phyloP scores from a whole-genome alignment of 2,113 vertebrate species.

The Emydocephalus ijimae region DNA sequence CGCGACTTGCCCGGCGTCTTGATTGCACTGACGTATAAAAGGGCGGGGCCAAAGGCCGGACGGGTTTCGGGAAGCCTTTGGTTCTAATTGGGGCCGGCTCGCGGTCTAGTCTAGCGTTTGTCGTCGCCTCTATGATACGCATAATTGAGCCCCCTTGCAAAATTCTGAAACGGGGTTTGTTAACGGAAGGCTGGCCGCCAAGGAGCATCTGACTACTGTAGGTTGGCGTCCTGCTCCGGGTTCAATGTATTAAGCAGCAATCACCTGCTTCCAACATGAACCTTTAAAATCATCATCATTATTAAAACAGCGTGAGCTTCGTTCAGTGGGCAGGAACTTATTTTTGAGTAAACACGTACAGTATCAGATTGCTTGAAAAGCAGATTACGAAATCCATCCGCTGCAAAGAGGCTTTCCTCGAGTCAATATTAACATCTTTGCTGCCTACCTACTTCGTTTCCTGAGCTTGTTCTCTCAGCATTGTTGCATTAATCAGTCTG shows the following conservation, averaged over 20 bases:
- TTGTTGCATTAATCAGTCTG: not conserved
- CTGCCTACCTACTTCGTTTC: not conserved
- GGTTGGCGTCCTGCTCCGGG: not conserved
- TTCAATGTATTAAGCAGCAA: not conserved
- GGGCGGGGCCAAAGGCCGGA: not conserved
- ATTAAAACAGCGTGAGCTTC: not conserved
- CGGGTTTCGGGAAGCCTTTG: not conserved
- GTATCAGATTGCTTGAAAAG: not conserved
- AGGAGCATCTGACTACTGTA: not conserved
- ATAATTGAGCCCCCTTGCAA: not conserved
- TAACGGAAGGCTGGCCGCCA: no score
- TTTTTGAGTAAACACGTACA: not conserved
- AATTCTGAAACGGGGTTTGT: not conserved
- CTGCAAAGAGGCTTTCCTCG: not conserved
- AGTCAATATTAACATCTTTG: no score
- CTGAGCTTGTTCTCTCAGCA: not conserved
- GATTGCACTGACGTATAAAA: slow-evolving; percentile 18
- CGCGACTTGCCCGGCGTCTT: slow-evolving; percentile 12
- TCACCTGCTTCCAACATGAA: not conserved
- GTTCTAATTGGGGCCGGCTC: not conserved
- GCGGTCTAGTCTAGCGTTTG: not conserved
- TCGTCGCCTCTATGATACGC: not conserved
- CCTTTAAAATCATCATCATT: no score
- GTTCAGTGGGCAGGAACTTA: not conserved
- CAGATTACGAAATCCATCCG: not conserved